Conservation (phyloP, 2,888 invertebrate genomes). For the Acronicta aceris region DNA sequence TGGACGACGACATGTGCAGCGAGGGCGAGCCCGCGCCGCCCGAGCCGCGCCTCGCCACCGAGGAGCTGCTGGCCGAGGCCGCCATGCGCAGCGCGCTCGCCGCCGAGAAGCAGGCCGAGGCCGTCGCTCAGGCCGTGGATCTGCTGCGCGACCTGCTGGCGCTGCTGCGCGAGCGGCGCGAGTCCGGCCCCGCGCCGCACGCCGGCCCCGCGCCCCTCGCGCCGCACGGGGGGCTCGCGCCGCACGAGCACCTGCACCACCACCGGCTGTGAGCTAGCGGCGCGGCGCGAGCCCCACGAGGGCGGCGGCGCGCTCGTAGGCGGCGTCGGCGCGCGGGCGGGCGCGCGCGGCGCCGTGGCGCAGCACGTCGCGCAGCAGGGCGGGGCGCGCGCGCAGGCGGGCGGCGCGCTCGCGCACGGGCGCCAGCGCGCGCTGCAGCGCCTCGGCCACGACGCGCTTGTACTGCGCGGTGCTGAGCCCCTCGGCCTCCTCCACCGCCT, state of each 20-base stretch:
- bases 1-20: slow-evolving; percentile 80
- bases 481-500: slow-evolving; percentile 91
- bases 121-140: slow-evolving; percentile 73
- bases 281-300: slow-evolving; percentile 63
- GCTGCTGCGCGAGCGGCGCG: slow-evolving; percentile 85
- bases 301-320: slow-evolving; percentile 90
- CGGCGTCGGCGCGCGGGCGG: slow-evolving; percentile 88
- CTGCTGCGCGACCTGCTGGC: slow-evolving; percentile 74
- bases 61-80: slow-evolving; percentile 84
- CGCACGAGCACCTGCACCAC: slow-evolving; percentile 38
- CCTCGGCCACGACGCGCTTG: slow-evolving; percentile 73
- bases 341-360: slow-evolving; percentile 90
- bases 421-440: slow-evolving; percentile 58
- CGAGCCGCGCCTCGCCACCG: slow-evolving; percentile 70
- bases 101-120: slow-evolving; percentile 84
- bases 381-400: slow-evolving; percentile 88
- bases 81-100: slow-evolving; percentile 84
- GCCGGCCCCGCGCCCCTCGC: slow-evolving; percentile 24
- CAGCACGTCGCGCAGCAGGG: slow-evolving; percentile 75
- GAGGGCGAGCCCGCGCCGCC: slow-evolving; percentile 65
- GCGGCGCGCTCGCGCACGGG: slow-evolving; percentile 67
- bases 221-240: slow-evolving; percentile 41
- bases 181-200: slow-evolving; percentile 32
- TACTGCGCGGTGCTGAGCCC: slow-evolving; percentile 93
- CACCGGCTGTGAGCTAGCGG: slow-evolving; percentile 63